A percentile compares a stretch with the other conserved stretches of the same genome.
These are phyloP conservation scores for Arvicanthis niloticus DNA, from an alignment of 2,113 vertebrate genomes.

Conservation along the genomic window DNA sequence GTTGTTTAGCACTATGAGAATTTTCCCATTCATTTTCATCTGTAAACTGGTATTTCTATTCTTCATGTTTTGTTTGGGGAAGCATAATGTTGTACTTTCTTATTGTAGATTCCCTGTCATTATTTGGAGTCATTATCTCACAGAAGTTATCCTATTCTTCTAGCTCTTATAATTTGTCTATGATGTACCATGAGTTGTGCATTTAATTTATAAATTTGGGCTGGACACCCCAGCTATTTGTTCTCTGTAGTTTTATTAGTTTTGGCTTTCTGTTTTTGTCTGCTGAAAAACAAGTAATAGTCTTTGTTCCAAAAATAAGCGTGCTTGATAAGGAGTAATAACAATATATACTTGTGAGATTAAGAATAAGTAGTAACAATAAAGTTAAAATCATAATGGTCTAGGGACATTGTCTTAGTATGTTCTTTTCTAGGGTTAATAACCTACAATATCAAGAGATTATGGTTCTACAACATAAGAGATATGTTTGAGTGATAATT, in stretches of 20 bases:
- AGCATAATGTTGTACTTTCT: background rate
- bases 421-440: background rate
- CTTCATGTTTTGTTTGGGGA: background rate
- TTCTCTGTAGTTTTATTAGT: background rate
- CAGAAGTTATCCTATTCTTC: background rate
- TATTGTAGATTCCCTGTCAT: background rate
- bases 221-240: background rate
- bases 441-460: background rate
- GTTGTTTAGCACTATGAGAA: background rate
- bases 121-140: background rate
- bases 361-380: background rate
- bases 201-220: background rate
- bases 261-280: background rate
- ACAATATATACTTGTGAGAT: background rate
- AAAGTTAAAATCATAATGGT: background rate
- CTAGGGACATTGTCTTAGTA: background rate
- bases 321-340: background rate
- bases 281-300: background rate
- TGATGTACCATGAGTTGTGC: background rate
- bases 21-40: background rate
- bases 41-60: background rate
- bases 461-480: background rate
- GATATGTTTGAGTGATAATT: background rate
- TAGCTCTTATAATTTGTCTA: background rate
- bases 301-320: background rate